phyloP scores from a whole-genome alignment of 2,113 vertebrate genomes.

The Saguinus midas region DNA sequence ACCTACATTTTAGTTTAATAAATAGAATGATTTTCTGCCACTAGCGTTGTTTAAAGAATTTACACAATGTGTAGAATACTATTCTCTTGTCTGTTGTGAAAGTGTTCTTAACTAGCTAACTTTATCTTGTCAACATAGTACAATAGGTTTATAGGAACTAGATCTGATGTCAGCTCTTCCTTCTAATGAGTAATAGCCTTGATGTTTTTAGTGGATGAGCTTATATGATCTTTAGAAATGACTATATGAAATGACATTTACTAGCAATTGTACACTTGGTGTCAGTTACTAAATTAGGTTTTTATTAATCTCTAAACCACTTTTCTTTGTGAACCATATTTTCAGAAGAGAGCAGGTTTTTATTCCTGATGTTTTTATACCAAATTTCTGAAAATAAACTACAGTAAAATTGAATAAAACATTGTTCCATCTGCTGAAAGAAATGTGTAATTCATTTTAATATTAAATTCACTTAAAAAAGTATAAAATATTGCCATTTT shows the following conservation, averaged over 20 bases:
- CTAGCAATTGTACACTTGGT: neutral
- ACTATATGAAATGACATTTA: neutral
- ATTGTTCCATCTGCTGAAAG: neutral
- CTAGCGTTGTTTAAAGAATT: neutral
- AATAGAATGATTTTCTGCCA: neutral
- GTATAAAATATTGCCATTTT: neutral
- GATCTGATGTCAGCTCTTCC: neutral
- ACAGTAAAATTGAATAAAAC: neutral
- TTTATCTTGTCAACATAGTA: neutral
- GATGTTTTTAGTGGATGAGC: neutral
- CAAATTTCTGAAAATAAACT: neutral
- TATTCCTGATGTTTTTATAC: neutral
- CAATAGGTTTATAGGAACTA: neutral
- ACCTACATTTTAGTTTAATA: neutral
- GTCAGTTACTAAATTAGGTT: neutral
- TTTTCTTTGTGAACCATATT: neutral
- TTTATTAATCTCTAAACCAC: neutral
- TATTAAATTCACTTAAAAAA: neutral
- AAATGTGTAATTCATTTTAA: neutral
- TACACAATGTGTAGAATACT: too few relatives aligned
- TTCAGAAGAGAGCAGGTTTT: neutral
- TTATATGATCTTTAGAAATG: neutral
- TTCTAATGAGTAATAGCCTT: neutral
- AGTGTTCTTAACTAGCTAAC: neutral
- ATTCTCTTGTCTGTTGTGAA: neutral